phyloP scores from a whole-genome alignment of 2,888 invertebrate genomes.

The Stenchaetothrips biformis region DNA sequence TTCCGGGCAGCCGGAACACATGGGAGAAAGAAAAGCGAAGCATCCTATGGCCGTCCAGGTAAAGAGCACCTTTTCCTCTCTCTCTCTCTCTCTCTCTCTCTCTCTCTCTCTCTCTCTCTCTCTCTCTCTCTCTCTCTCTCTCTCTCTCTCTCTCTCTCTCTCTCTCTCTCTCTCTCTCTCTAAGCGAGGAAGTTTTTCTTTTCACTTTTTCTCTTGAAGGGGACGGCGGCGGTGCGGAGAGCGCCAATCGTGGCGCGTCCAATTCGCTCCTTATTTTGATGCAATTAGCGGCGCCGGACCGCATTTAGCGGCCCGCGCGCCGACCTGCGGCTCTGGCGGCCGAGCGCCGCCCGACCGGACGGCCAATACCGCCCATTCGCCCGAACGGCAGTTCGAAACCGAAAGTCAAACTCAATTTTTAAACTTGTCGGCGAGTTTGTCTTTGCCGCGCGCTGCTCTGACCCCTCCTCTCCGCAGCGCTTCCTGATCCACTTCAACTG shows the following conservation, averaged over 20 bases:
- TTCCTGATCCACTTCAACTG: background rate
- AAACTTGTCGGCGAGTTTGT: constrained; percentile 21
- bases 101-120: too few species aligned
- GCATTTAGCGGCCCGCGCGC: background rate
- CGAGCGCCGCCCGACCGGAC: background rate
- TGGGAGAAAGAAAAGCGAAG: too few species aligned
- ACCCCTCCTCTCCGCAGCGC: too few species aligned
- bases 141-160: too few species aligned
- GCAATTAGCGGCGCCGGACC: too few species aligned
- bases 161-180: too few species aligned
- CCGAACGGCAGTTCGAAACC: background rate
- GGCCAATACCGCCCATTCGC: background rate
- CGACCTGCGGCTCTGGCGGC: background rate
- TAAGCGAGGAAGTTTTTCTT: background rate
- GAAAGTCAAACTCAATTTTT: constrained; percentile 25
- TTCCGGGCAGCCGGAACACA: too few species aligned
- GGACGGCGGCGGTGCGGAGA: background rate
- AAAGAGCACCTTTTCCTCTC: background rate
- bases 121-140: background rate
- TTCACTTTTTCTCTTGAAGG: background rate
- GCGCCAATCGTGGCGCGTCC: background rate
- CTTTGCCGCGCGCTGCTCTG: background rate
- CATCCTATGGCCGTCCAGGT: too few species aligned
- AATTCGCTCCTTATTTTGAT: too few species aligned
- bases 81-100: too few species aligned